Evolutionary conservation across 1,140 invertebrate species (phyloP), one percentile per base, ranked within the genome.

Genomic region (Thereuonema tuberculata): DNA sequence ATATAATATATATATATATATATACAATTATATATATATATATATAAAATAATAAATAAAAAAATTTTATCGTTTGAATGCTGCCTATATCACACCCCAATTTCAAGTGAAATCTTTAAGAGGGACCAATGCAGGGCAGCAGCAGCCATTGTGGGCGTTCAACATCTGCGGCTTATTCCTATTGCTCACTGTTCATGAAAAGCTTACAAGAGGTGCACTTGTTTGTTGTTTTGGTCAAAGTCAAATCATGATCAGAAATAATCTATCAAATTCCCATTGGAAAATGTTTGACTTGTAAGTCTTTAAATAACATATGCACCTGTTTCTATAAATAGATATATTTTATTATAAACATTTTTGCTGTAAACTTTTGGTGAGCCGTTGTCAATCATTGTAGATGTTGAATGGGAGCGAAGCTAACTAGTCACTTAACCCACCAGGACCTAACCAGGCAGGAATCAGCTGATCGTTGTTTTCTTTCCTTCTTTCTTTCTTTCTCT

Each of bases 271-370:
- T 55, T 55, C 26, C 53, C 53, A 55, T 55, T 25, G 27, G 28
- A n/a, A n/a, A n/a, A 55, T 55, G 26, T 55, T 55, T 55, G 53
- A 28, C 53, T 55, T 55, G 9, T 28, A 17, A 28, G 28, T 26
- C 53, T 28, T 28, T 26, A 55, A 55, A 55, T 55, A 25, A 55
- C 53, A 55, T 55, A 55, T 55, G 53, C 53, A 55, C 27, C 53
- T 55, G 53, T 55, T 55, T 55, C 53, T 55, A 55, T 55, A 21
- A 55, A 55, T 55, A 55, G 53, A 55, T 55, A 55, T 55, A 55
- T 55, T 55, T 55, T 55, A 55, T 55, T 55, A 55, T 21, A 55
- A 55, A 55, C 53, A 55, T 55, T 55, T 55, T 55, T 55, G 53
- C 53, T 55, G 53, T 55, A 29, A 26, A n/a, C n/a, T 5, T 26